Conservation (phyloP, 2,888 invertebrate species). For the Bimastos eiseni region DNA sequence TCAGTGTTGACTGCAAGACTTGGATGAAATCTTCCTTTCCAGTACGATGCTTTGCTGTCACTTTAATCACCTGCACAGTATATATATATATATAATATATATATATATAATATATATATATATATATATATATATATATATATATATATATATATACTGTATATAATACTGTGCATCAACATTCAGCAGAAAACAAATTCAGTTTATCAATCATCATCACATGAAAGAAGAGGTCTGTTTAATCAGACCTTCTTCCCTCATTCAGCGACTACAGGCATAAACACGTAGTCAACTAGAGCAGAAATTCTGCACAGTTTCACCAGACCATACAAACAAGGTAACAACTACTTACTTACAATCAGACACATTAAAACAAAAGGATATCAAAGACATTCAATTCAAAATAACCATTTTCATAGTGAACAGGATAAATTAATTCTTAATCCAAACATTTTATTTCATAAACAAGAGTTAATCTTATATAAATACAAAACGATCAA, state of each 20-base stretch:
- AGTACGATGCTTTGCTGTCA: slow-evolving; percentile 56
- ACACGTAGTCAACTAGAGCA: not conserved
- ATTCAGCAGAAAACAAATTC: not conserved
- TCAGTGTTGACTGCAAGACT: slow-evolving; percentile 65
- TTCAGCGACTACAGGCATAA: not conserved
- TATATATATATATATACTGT: no score
- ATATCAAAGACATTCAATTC: not conserved
- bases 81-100: no score
- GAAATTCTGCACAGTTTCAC: not conserved
- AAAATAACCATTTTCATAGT: not conserved
- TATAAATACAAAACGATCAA: not conserved
- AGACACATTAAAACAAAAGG: not conserved
- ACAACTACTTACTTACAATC: not conserved
- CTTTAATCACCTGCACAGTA: slow-evolving; percentile 69
- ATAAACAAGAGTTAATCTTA: not conserved
- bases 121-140: no score
- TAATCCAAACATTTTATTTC: not conserved
- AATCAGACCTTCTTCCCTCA: not conserved
- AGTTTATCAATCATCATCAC: not conserved
- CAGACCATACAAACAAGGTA: not conserved
- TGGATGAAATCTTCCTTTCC: slow-evolving; percentile 62
- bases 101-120: no score
- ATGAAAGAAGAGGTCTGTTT: not conserved
- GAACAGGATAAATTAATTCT: not conserved
- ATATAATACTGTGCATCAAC: no score